These are phyloP conservation scores for Plotosus lineatus DNA, from an alignment of 2,113 vertebrate genomes.

Conservation along the genomic window DNA sequence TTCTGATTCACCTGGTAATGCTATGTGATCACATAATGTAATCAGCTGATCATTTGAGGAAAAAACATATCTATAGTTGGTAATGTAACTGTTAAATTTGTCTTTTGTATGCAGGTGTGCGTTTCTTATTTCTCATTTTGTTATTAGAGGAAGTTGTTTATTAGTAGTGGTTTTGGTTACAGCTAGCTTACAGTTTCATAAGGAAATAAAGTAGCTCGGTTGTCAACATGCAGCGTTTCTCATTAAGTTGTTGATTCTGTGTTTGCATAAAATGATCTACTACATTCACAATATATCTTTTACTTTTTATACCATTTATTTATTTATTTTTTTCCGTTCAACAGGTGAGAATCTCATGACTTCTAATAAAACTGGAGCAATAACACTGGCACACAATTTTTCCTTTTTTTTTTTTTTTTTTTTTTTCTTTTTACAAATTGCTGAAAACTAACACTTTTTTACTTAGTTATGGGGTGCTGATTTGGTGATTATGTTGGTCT, in stretches of 20 bases:
- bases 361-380: neutral
- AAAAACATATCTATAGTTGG: neutral
- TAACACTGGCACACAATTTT: too few species aligned
- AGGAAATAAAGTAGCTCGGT: neutral
- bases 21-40: neutral
- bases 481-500: too few species aligned
- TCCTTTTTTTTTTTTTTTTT: too few species aligned
- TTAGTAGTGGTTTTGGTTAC: neutral
- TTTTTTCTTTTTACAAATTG: too few species aligned
- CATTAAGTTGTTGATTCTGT: neutral
- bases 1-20: neutral
- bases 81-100: neutral
- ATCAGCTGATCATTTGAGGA: neutral
- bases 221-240: neutral
- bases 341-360: neutral
- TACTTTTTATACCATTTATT: neutral
- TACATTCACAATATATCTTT: neutral
- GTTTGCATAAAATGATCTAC: neutral
- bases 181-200: neutral
- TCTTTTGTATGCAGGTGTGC: neutral
- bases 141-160: slow-evolving; percentile 1
- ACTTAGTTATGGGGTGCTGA: too few species aligned
- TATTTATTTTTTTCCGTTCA: neutral
- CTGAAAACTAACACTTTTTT: too few species aligned
- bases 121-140: neutral